Percentiles rank a stretch among this genome's conserved stretches.
Conservation (phyloP, 2,888 invertebrate genomes). For the Rhodophaea formosa region DNA sequence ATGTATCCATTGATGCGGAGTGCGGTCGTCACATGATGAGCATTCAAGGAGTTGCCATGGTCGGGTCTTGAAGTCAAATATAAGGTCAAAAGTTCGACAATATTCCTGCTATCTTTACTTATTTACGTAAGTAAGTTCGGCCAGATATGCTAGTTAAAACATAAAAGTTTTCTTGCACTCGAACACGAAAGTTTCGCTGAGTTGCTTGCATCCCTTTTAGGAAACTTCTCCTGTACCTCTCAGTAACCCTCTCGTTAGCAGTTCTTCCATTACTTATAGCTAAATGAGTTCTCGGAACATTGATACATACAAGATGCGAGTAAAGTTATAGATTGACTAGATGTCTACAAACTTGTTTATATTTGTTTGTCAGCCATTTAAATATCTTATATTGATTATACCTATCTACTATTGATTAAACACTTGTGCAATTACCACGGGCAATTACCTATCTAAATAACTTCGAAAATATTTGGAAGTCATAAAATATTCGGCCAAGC, state of each 20-base stretch:
- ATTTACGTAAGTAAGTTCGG: neutral
- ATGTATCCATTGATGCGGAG: no score
- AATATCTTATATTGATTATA: no score
- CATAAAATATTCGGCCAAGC: no score
- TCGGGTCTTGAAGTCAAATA: no score
- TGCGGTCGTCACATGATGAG: no score
- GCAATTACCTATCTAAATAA: no score
- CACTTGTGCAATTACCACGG: no score
- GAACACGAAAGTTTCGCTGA: neutral
- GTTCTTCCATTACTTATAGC: neutral
- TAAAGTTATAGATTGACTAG: neutral
- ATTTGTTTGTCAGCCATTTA: neutral
- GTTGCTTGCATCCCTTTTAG: conserved; percentile 13
- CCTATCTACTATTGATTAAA: no score
- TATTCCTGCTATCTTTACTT: neutral
- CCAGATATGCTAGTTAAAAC: neutral
- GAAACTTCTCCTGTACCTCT: neutral
- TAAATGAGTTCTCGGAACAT: neutral
- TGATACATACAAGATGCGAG: no score
- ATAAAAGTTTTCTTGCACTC: conserved; percentile 19
- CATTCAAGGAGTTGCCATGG: no score
- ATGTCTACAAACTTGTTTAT: neutral
- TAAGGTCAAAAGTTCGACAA: neutral
- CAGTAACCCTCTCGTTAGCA: conserved; percentile 3
- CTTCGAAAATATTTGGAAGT: no score